phyloP scores from a whole-genome alignment of 2,888 invertebrate genomes.

The Sarcophaga subvicina region DNA sequence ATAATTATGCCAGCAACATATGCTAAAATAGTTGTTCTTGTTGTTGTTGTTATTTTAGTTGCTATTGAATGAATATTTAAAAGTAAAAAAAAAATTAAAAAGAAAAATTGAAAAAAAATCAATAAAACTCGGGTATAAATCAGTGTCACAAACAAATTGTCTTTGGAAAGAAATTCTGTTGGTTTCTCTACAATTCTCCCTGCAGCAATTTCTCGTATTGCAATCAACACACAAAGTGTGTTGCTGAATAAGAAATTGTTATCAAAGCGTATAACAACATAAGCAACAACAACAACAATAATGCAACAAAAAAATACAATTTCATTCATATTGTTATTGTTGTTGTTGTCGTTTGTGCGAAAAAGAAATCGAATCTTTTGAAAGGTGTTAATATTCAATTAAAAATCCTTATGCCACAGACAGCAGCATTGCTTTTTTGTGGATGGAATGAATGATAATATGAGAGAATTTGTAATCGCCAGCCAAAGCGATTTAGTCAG shows the following conservation, averaged over 20 bases:
- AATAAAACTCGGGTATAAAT: constrained; percentile 76
- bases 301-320: constrained; percentile 1
- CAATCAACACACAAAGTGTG: constrained; percentile 39
- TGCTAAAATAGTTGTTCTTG: background rate
- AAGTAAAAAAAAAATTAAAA: background rate
- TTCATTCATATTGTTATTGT: background rate
- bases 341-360: background rate
- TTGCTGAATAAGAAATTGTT: constrained; percentile 42
- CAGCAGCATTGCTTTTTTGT: background rate
- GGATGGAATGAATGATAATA: constrained; percentile 28
- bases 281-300: constrained; percentile 8
- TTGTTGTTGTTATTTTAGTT: background rate
- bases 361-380: constrained; percentile 62
- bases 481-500: background rate
- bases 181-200: constrained; percentile 40
- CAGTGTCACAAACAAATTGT: constrained; percentile 78
- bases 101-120: constrained; percentile 69
- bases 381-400: constrained; percentile 82
- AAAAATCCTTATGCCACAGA: constrained; percentile 72
- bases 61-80: background rate
- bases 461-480: constrained; percentile 25
- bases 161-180: constrained; percentile 13
- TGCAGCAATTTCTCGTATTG: constrained; percentile 63
- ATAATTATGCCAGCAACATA: background rate
- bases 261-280: constrained; percentile 17